phyloP scores from a whole-genome alignment of 2,888 invertebrate species.

The Ariolimax columbianus region DNA sequence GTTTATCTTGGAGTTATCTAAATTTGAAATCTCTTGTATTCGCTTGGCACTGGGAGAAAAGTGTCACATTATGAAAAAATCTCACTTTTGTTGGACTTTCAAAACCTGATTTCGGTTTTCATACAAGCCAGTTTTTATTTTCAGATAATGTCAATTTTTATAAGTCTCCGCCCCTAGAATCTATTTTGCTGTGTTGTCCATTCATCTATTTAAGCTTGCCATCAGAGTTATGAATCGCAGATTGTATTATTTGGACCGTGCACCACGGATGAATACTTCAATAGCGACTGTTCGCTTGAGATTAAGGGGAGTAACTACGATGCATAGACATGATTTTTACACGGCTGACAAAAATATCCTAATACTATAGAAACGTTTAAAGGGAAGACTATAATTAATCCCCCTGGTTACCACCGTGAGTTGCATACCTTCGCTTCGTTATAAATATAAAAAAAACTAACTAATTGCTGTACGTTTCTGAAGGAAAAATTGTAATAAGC shows the following conservation, averaged over 20 bases:
- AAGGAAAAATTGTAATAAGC: no score
- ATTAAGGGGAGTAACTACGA: neutral
- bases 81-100: conserved; percentile 26
- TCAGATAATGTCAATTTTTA: conserved; percentile 10
- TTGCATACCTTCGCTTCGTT: no score
- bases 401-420: neutral
- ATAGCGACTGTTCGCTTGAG: neutral
- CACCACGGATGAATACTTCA: neutral
- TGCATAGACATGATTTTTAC: neutral
- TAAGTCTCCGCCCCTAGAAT: neutral
- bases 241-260: neutral
- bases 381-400: neutral
- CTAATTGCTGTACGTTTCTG: no score
- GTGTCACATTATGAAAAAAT: conserved; percentile 5
- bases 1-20: conserved; percentile 22
- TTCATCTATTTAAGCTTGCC: neutral
- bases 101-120: conserved; percentile 28
- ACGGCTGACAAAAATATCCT: neutral
- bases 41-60: conserved; percentile 24
- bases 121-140: neutral
- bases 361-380: neutral
- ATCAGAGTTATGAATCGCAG: neutral
- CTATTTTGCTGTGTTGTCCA: neutral
- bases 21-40: neutral
- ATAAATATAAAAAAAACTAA: no score